A percentile compares a stretch with the other conserved stretches of the same genome.
Evolutionary conservation across 2,888 invertebrate species (phyloP).

Genomic region (Ceraclea dissimilis): DNA sequence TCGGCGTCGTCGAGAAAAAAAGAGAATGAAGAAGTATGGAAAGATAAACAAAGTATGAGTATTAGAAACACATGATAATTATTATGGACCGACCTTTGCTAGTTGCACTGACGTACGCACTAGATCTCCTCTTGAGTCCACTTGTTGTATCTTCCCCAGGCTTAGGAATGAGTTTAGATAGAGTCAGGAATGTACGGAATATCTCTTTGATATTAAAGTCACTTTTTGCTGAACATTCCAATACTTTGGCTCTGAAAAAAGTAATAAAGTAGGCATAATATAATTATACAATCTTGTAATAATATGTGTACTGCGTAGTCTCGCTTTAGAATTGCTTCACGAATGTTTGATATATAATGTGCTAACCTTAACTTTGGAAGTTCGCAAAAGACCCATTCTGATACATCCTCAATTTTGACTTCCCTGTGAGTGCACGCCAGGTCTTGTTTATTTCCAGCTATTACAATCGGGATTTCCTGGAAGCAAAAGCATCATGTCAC

Average conservation of each 20-base stretch:
- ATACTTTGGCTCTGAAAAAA: constrained; percentile 58
- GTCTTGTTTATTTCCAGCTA: constrained; percentile 82
- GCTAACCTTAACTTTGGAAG: constrained; percentile 60
- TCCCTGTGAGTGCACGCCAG: constrained; percentile 62
- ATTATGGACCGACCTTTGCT: constrained; percentile 35
- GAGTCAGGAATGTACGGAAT: constrained; percentile 69
- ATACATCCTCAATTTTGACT: constrained; percentile 69
- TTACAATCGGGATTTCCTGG: constrained; percentile 76
- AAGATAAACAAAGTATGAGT: background rate
- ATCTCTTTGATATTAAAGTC: constrained; percentile 72
- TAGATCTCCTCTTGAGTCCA: constrained; percentile 63
- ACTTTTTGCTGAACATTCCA: constrained; percentile 74
- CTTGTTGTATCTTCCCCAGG: constrained; percentile 48
- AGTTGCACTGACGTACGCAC: constrained; percentile 60
- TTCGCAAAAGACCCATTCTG: constrained; percentile 74
- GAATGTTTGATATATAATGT: background rate
- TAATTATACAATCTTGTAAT: too few relatives aligned
- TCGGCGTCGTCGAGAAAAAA: too few relatives aligned
- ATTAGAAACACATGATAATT: background rate
- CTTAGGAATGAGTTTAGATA: constrained; percentile 63
- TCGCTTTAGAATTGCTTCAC: too few relatives aligned
- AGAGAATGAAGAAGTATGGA: background rate
- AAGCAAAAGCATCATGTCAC: constrained; percentile 24
- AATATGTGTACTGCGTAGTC: too few relatives aligned
- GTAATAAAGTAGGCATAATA: background rate